A percentile compares a stretch with the other conserved stretches of the same genome.
phyloP scores from a whole-genome alignment of 2,888 invertebrate genomes.

The Crioceris asparagi region DNA sequence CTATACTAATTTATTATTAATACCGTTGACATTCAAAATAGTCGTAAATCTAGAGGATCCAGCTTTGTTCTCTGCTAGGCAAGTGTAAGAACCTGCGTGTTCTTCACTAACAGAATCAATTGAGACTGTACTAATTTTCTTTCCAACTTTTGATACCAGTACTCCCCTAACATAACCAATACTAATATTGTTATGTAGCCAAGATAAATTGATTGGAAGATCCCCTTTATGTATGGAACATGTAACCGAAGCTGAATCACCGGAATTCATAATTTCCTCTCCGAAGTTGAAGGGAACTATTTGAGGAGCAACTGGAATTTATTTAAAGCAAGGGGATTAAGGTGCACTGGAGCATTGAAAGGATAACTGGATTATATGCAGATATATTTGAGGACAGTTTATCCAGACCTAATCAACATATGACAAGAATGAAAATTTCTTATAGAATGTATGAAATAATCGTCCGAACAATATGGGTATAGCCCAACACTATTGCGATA shows the following conservation, averaged over 20 bases:
- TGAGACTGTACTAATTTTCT: constrained; percentile 51
- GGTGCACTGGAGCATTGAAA: no score
- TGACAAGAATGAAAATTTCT: no score
- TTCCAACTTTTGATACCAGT: constrained; percentile 35
- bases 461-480: no score
- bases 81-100: constrained; percentile 62
- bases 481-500: no score
- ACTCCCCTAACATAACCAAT: constrained; percentile 20
- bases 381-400: no score
- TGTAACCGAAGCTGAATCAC: constrained; percentile 55
- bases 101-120: constrained; percentile 52
- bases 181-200: constrained; percentile 57
- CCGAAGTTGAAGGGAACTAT: constrained; percentile 48
- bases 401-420: no score
- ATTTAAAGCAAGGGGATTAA: no score
- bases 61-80: constrained; percentile 56
- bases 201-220: constrained; percentile 58
- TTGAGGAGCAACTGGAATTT: constrained; percentile 38
- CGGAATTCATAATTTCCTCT: constrained; percentile 52
- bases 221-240: constrained; percentile 67
- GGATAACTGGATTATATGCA: no score
- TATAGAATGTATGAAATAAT: no score
- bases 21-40: constrained; percentile 59
- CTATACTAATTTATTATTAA: no score
- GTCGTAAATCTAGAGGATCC: constrained; percentile 53